Conservation (phyloP, 2,797 vertebrate species). For the Chanos chanos region DNA sequence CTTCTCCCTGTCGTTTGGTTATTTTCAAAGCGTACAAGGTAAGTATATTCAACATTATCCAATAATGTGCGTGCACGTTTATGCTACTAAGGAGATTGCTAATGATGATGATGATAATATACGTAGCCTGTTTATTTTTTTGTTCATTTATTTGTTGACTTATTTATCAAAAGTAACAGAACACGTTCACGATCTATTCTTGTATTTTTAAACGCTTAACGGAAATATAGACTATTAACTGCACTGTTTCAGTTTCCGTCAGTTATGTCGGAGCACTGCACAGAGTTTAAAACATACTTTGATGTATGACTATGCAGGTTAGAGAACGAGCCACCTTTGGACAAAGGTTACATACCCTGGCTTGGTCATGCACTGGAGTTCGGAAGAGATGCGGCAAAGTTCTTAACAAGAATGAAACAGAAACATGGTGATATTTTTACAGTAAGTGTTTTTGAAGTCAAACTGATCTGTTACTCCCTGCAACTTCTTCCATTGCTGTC, state of each 20-base stretch:
- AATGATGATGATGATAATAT: too few species aligned
- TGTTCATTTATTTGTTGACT: too few species aligned
- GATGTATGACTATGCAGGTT: conserved; percentile 52
- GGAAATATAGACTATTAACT: not conserved
- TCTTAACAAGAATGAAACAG: conserved; percentile 79
- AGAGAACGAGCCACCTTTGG: conserved; percentile 82
- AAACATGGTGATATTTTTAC: conserved; percentile 89
- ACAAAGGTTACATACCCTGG: conserved; percentile 81
- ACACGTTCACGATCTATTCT: too few species aligned
- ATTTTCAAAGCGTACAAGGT: too few species aligned
- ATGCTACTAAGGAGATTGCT: too few species aligned
- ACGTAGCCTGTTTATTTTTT: too few species aligned
- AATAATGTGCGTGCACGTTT: too few species aligned
- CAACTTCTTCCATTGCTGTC: not conserved
- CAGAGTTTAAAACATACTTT: not conserved
- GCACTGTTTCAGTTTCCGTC: not conserved
- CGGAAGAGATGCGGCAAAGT: conserved; percentile 76
- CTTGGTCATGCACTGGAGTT: conserved; percentile 83
- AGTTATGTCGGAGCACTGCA: not conserved
- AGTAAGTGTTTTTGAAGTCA: conserved; percentile 57
- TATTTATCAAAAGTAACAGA: too few species aligned
- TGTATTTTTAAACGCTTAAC: too few species aligned
- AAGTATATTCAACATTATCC: too few species aligned
- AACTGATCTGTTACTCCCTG: not conserved
- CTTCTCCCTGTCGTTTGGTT: too few species aligned